Evolutionary conservation across 2,888 invertebrate species (phyloP), one percentile per base, ranked within the genome.

Genomic region (Salpingus planirostris): DNA sequence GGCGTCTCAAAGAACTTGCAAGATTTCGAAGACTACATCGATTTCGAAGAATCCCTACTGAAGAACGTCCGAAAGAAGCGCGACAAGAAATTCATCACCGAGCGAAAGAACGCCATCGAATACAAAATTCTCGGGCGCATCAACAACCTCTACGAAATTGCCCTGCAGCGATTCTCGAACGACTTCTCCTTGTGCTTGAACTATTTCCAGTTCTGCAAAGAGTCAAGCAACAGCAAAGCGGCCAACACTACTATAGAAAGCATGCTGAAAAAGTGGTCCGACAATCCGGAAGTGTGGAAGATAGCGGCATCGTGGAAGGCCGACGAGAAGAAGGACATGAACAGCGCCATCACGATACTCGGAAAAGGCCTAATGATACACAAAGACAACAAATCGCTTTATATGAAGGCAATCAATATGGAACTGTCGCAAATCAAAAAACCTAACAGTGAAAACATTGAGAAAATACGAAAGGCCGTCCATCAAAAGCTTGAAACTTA

Each of bases 261-360:
- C 55, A 74, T 78, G 71, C 54, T 78, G 25, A 72, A 74, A 74
- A 69, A 78, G 4, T 84, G 87, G 57, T 75, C 79, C 8, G 76
- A 82, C 29, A 79, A 80, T 47, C 77, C 80, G 7, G 73, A 79
- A 45, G 68, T 81, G 39, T 92, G 90, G 88, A 73, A 80, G 34
- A 65, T 80, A 44, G 88, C 89, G 1, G 85, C 86, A 6, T 74
- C 75, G 46, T 87, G 80, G 78, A 85, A 88, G 59, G 73, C 76
- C 30, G 74, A 80, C 48, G 78, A 80, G 39, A 73, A 73, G 39
- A 67, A 74, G 15, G 79, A 82, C 44, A 55, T 78, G 6, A 74
- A 78, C 12, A 77, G 71, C 46, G 86, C 88, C 1, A 72, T 83
- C 42, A 72, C 69, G 38, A 73, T 83, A 40, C 66, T 91, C 11